phyloP scores from a whole-genome alignment of 2,113 vertebrate genomes.

The Anarrhichthys ocellatus region DNA sequence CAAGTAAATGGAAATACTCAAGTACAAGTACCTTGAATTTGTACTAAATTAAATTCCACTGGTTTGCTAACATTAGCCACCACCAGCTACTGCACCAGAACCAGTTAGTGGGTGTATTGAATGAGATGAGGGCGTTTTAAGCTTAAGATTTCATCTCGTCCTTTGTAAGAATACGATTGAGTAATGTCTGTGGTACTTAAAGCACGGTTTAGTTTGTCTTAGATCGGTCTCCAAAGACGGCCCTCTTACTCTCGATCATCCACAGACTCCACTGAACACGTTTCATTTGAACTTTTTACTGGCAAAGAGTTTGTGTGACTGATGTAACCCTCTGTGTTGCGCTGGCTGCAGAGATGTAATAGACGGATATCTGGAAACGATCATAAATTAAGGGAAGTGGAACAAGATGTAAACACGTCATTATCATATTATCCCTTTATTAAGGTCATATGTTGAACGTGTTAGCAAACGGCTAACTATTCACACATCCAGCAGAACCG shows the following conservation, averaged over 20 bases:
- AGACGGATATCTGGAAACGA: background rate
- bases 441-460: background rate
- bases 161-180: no score
- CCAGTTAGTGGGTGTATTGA: background rate
- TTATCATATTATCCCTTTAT: background rate
- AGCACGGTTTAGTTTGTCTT: no score
- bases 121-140: no score
- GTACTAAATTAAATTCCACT: no score
- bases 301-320: background rate
- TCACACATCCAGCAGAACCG: background rate
- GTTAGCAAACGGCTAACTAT: background rate
- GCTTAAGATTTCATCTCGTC: no score
- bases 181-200: no score
- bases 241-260: background rate
- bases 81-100: background rate
- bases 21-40: no score
- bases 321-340: background rate
- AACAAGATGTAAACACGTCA: background rate
- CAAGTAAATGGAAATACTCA: background rate
- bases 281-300: background rate
- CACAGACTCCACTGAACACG: background rate
- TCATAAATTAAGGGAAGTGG: no score
- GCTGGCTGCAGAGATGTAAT: background rate
- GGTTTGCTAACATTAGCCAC: background rate
- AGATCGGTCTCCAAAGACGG: background rate